phyloP scores from a whole-genome alignment of 2,797 vertebrate genomes.

The Lepilemur ruficaudatus region DNA sequence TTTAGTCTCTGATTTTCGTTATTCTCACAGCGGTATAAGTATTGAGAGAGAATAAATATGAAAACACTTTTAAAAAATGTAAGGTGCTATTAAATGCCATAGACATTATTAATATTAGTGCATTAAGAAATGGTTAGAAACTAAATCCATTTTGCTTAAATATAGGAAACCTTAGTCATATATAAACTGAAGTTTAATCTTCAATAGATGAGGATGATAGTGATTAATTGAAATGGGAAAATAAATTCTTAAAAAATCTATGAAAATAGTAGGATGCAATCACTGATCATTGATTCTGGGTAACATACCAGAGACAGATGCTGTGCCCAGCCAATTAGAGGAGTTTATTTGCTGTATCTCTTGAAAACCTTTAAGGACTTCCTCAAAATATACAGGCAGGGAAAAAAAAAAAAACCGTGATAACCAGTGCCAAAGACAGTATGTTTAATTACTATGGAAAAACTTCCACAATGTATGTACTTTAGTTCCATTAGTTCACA shows the following conservation, averaged over 20 bases:
- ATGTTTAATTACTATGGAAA: not conserved
- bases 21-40: not conserved
- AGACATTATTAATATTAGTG: not conserved
- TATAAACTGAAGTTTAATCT: conserved; percentile 9
- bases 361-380: not conserved
- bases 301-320: not conserved
- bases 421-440: not conserved
- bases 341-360: not conserved
- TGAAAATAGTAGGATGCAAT: not conserved
- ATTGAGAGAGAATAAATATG: not conserved
- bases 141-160: not conserved
- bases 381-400: not conserved
- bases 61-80: not conserved
- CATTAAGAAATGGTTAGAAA: not conserved
- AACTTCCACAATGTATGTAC: not conserved
- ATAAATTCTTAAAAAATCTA: not conserved
- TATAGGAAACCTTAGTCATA: not conserved
- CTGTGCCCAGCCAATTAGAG: not conserved
- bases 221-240: conserved; percentile 8
- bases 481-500: not conserved
- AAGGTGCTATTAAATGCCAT: not conserved
- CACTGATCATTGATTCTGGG: not conserved
- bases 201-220: not conserved
- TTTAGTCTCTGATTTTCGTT: not conserved
- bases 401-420: not conserved